Evolutionary conservation across 2,113 vertebrate genomes (phyloP), one percentile per base, ranked within the genome.

Genomic region (Aplodontia rufa): DNA sequence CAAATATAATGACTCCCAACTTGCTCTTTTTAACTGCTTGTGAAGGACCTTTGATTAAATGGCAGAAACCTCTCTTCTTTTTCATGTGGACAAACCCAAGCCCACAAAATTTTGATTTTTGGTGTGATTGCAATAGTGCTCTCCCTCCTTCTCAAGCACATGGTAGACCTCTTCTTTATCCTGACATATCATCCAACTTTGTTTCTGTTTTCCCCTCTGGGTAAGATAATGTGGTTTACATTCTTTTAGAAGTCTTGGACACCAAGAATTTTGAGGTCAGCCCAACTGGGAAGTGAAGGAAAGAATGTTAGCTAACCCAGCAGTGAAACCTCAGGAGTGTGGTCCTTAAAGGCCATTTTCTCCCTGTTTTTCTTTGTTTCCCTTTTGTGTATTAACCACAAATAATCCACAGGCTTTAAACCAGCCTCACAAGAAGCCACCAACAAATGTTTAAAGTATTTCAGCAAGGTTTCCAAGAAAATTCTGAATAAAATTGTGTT

Each of bases 251-350:
- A 96, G 87, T 94, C 93, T 93, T 94, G 87, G 76, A 95, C 94
- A 97, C 87, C 93, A 98, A 97, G 97, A 98, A 96, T 96, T 93
- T 96, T 97, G 97, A 97, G 97, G 97, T 97, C 95, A 96, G 93
- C 82, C 81, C 87, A 96, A 92, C 82, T 87, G 60, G 94, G 96
- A 97, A 95, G 89, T 96, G 96, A 96, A 94, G 88, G 92, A 96
- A 97, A 94, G 96, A 97, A 97, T 95, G 96, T 91, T 80, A 93
- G 89, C 92, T 95, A 95, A 82, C 58, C 80, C 66, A 97, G 53
- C 35, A 26, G 58, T 79, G 89, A 94, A 95, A 95, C 93, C 96
- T 97, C 91, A 90, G 93, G 75, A 93, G 95, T 96, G 80, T 94
- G 95, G 49, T 90, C 72, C 22, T 13, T 87, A 64, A 95, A 96